These are phyloP conservation scores for Melanophora roralis DNA, from an alignment of 2,888 invertebrate species.

Conservation along the genomic window DNA sequence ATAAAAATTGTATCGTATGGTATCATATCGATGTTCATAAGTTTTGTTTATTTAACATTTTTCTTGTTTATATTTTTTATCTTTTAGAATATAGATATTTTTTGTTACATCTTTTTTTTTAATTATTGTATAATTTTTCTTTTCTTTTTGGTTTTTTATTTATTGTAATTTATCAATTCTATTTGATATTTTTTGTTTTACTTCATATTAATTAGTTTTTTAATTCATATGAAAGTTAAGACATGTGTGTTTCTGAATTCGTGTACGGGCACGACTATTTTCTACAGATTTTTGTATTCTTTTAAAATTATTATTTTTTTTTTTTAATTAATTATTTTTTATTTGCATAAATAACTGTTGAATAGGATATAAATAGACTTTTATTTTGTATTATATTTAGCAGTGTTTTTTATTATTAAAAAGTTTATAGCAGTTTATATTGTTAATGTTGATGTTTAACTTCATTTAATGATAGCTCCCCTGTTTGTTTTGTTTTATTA, in stretches of 20 bases:
- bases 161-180: constrained; percentile 61
- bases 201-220: constrained; percentile 17
- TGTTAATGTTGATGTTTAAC: constrained; percentile 24
- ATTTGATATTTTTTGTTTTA: constrained; percentile 45
- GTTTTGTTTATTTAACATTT: constrained; percentile 62
- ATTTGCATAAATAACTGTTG: constrained; percentile 62
- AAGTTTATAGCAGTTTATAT: constrained; percentile 56
- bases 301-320: constrained; percentile 3
- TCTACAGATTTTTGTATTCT: no score
- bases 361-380: constrained; percentile 59
- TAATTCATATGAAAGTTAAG: constrained; percentile 45
- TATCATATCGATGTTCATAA: constrained; percentile 74
- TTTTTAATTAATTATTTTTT: constrained; percentile 27
- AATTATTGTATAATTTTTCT: constrained; percentile 65
- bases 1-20: constrained; percentile 71
- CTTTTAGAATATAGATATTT: constrained; percentile 60
- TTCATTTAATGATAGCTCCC: constrained; percentile 28
- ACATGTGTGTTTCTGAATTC: constrained; percentile 39
- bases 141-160: constrained; percentile 68
- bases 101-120: constrained; percentile 53
- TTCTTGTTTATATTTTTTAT: constrained; percentile 67
- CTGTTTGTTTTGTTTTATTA: constrained; percentile 20
- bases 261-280: no score
- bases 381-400: constrained; percentile 64
- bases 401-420: constrained; percentile 68